Evolutionary conservation across 2,888 invertebrate species (phyloP).

Genomic region (Melitaea athalia): DNA sequence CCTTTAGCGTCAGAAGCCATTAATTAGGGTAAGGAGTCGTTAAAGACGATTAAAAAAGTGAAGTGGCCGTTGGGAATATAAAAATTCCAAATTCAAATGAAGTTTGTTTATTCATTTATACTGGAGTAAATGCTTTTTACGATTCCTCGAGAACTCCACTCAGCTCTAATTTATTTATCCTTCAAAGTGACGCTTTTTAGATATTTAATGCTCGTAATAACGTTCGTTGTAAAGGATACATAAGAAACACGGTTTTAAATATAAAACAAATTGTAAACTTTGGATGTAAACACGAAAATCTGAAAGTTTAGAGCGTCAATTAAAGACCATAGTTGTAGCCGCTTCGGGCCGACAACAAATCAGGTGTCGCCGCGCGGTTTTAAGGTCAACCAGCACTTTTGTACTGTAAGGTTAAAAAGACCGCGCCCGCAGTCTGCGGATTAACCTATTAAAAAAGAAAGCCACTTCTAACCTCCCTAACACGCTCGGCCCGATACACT

Average conservation of each 20-base stretch:
- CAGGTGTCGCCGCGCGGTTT: constrained; percentile 48
- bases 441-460: constrained; percentile 60
- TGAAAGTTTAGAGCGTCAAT: constrained; percentile 22
- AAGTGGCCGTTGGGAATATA: constrained; percentile 61
- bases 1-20: constrained; percentile 65
- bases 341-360: constrained; percentile 36
- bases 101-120: constrained; percentile 29
- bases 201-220: no score
- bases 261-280: constrained; percentile 7
- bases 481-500: constrained; percentile 47
- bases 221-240: background rate
- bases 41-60: constrained; percentile 71
- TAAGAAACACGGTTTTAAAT: background rate
- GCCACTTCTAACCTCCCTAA: constrained; percentile 56
- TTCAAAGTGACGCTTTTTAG: no score
- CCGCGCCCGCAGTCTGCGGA: constrained; percentile 69
- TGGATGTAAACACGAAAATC: constrained; percentile 33
- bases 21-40: constrained; percentile 73
- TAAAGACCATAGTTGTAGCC: constrained; percentile 25
- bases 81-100: constrained; percentile 51
- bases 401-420: constrained; percentile 62
- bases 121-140: constrained; percentile 1
- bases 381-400: constrained; percentile 73
- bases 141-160: background rate
- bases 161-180: background rate